These are phyloP conservation scores for Tinamus major DNA, from an alignment of 2,797 vertebrate species.

Conservation along the genomic window DNA sequence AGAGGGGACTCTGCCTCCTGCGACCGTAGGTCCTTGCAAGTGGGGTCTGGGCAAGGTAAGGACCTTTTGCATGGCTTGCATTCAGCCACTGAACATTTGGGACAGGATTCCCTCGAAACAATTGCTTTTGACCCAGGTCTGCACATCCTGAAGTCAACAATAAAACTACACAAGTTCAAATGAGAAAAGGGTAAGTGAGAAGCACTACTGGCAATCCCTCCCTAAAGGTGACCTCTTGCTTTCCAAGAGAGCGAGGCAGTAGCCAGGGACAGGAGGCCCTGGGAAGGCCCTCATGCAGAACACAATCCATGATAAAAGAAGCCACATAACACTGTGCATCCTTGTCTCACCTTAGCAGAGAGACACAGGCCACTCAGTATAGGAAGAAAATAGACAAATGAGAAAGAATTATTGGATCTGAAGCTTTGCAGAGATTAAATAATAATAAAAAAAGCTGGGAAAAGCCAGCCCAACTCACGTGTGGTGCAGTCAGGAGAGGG, in stretches of 20 bases:
- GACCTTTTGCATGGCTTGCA: background rate
- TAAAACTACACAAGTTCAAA: background rate
- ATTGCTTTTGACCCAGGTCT: background rate
- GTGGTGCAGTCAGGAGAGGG: slow-evolving; percentile 95
- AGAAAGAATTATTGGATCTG: slow-evolving; percentile 30
- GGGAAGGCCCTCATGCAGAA: background rate
- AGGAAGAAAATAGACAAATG: background rate
- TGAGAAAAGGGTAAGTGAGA: background rate
- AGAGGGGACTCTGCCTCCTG: background rate
- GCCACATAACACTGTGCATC: background rate
- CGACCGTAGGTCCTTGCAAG: background rate
- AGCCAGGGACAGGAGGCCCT: background rate
- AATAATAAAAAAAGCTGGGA: background rate
- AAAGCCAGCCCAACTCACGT: slow-evolving; percentile 80
- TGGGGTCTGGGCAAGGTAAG: background rate
- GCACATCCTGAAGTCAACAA: background rate
- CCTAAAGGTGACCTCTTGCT: background rate
- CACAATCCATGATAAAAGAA: background rate
- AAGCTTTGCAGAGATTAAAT: background rate
- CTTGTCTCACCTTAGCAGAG: background rate
- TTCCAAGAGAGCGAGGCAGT: background rate
- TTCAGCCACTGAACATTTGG: background rate
- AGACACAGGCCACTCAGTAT: background rate
- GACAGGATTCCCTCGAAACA: background rate
- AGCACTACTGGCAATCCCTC: background rate